A percentile compares a stretch with the other conserved stretches of the same genome.
phyloP scores from a whole-genome alignment of 2,888 invertebrate genomes.

The Archips crataeganus region DNA sequence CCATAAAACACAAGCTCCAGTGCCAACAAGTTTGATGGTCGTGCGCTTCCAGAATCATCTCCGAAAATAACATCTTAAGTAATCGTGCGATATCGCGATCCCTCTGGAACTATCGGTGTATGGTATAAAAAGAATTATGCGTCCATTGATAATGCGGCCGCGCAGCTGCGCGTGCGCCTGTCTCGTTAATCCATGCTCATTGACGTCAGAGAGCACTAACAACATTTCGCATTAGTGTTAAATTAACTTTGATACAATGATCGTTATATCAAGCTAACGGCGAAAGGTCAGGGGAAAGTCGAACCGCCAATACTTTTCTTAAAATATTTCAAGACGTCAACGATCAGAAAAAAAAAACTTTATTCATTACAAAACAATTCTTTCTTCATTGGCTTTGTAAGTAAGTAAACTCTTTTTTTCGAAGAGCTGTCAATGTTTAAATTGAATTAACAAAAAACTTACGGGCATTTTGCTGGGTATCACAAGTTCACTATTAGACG shows the following conservation, averaged over 20 bases:
- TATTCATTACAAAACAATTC: not conserved
- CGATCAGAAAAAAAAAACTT: not conserved
- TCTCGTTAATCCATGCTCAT: constrained; percentile 38
- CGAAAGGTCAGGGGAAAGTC: constrained; percentile 39
- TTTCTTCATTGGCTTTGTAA: not conserved
- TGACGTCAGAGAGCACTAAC: constrained; percentile 44
- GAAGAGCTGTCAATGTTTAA: not conserved
- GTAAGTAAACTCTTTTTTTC: not conserved
- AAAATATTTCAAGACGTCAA: constrained; percentile 8
- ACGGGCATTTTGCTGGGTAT: constrained; percentile 71
- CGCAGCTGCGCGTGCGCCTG: constrained; percentile 43
- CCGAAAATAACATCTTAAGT: constrained; percentile 73
- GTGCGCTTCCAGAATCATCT: constrained; percentile 78
- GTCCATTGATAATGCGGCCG: constrained; percentile 44
- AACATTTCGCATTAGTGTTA: constrained; percentile 22
- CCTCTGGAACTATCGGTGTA: constrained; percentile 61
- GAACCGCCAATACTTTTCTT: constrained; percentile 5
- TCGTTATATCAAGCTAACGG: constrained; percentile 4
- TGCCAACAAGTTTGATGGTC: constrained; percentile 80
- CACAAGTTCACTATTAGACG: constrained; percentile 63
- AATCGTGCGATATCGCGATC: constrained; percentile 63
- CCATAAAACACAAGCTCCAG: constrained; percentile 79
- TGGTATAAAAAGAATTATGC: constrained; percentile 51
- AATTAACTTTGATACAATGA: constrained; percentile 26
- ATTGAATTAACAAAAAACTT: constrained; percentile 58